Evolutionary conservation across 1,140 invertebrate species (phyloP).

Genomic region (Bombus picipes): DNA sequence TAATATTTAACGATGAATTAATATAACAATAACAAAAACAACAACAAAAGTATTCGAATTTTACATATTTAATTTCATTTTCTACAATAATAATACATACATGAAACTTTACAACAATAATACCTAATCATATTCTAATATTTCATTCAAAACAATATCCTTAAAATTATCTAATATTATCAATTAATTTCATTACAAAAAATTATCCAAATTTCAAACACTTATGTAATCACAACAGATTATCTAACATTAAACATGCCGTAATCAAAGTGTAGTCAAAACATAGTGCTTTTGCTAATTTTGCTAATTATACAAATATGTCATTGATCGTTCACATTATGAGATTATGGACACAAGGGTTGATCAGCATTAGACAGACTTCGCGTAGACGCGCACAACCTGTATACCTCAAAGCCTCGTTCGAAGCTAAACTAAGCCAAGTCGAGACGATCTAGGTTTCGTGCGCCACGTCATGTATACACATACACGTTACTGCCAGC

Average conservation of each 20-base stretch:
- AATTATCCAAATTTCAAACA: no score
- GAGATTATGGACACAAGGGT: neutral
- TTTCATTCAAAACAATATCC: no score
- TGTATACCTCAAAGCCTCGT: slow-evolving; percentile 5
- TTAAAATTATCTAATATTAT: no score
- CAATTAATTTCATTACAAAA: no score
- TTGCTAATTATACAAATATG: neutral
- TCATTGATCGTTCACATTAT: neutral
- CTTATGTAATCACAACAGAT: no score
- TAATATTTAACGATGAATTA: neutral
- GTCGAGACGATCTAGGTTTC: neutral
- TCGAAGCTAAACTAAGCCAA: neutral
- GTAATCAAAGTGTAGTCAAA: no score
- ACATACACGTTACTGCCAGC: neutral
- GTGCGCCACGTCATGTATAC: neutral
- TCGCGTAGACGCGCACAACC: slow-evolving; percentile 40
- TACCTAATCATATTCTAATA: neutral
- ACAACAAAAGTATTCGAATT: no score
- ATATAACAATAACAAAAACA: no score
- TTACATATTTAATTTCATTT: neutral
- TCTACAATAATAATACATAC: neutral
- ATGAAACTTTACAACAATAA: neutral
- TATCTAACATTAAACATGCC: no score
- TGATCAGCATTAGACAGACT: slow-evolving; percentile 55
- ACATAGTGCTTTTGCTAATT: no score